Percentiles rank a stretch among this genome's conserved stretches.
Evolutionary conservation across 2,113 vertebrate species (phyloP).

Genomic region (Alligator mississippiensis): DNA sequence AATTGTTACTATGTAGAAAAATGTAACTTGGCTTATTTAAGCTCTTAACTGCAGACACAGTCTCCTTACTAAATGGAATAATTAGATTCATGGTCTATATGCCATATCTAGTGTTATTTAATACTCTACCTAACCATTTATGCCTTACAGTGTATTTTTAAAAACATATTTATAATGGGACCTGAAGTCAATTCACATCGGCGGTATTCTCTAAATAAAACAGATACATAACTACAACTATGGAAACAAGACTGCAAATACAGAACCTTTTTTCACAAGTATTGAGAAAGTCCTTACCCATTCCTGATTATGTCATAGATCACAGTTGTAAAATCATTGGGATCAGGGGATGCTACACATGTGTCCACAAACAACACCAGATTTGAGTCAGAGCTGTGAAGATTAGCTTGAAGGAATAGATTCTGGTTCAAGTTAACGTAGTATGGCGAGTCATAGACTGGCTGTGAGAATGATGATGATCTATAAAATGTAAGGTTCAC

Average conservation of each 20-base stretch:
- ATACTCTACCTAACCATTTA: background rate
- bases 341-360: constrained; percentile 69
- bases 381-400: constrained; percentile 59
- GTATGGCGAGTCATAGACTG: constrained; percentile 72
- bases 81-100: background rate
- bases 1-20: background rate
- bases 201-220: background rate
- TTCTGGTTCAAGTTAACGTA: constrained; percentile 65
- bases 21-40: background rate
- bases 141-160: background rate
- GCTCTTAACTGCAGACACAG: background rate
- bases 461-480: constrained; percentile 68
- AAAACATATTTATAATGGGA: background rate
- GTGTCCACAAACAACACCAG: constrained; percentile 79
- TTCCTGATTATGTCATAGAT: constrained; percentile 69
- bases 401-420: constrained; percentile 74
- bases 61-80: background rate
- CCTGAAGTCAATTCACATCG: background rate
- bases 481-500: constrained; percentile 71
- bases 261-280: background rate
- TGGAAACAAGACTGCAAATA: background rate
- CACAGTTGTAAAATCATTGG: constrained; percentile 35
- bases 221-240: background rate
- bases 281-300: constrained; percentile 69
- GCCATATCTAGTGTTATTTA: background rate